phyloP scores from a whole-genome alignment of 2,797 vertebrate genomes.

The Spheniscus humboldti region DNA sequence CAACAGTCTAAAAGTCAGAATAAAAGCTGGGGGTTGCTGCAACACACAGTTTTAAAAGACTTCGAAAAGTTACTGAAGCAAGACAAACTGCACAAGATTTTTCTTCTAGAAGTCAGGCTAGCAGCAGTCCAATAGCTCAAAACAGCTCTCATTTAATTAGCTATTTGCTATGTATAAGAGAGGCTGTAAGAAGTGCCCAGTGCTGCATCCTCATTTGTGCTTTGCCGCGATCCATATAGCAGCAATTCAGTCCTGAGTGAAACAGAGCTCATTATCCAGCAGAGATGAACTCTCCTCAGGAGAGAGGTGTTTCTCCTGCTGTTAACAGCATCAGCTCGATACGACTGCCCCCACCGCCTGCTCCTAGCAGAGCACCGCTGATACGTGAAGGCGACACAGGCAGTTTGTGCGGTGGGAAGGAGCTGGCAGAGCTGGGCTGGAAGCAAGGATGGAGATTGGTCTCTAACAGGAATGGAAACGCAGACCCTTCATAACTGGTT shows the following conservation, averaged over 20 bases:
- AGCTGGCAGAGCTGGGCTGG: neutral
- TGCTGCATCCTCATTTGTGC: conserved; percentile 9
- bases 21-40: neutral
- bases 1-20: neutral
- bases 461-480: neutral
- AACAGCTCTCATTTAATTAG: conserved; percentile 38
- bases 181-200: neutral
- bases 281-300: conserved; percentile 4
- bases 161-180: neutral
- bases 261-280: conserved; percentile 45
- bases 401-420: accelerated
- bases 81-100: neutral
- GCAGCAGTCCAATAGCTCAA: neutral
- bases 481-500: neutral
- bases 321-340: neutral
- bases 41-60: neutral
- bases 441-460: neutral
- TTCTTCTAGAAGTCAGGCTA: neutral
- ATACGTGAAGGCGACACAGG: neutral
- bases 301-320: neutral
- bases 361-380: neutral
- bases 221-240: neutral
- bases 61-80: conserved; percentile 48
- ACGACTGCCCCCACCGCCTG: neutral
- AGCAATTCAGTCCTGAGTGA: neutral